These are phyloP conservation scores for Drosophila fulvimacula DNA, from an alignment of 2,888 invertebrate species.

Conservation along the genomic window DNA sequence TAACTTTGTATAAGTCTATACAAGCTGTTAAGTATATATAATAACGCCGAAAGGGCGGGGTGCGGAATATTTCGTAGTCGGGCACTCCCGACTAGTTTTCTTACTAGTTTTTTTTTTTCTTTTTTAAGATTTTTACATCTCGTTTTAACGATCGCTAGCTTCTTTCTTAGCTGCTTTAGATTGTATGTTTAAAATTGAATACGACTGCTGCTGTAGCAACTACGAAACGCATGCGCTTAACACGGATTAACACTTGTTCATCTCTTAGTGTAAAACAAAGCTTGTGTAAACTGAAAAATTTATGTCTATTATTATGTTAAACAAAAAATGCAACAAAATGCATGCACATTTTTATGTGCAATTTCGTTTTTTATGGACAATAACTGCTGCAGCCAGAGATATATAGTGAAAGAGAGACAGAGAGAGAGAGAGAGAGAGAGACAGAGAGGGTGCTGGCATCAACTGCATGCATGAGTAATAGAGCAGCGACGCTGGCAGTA, in stretches of 20 bases:
- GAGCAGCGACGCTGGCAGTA: slow-evolving; percentile 25
- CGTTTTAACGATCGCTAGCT: not conserved
- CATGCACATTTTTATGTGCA: slow-evolving; percentile 42
- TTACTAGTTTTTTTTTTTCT: not conserved
- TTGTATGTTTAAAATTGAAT: slow-evolving; percentile 3
- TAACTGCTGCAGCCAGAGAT: slow-evolving; percentile 26
- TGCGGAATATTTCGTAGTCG: too few relatives aligned
- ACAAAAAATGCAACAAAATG: slow-evolving; percentile 37
- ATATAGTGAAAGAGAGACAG: not conserved
- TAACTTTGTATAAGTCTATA: too few relatives aligned
- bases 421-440: not conserved
- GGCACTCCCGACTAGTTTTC: too few relatives aligned
- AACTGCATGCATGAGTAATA: slow-evolving; percentile 66
- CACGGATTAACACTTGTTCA: slow-evolving; percentile 24
- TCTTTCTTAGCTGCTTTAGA: not conserved
- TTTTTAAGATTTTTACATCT: not conserved
- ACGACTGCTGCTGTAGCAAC: slow-evolving; percentile 1
- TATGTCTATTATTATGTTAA: slow-evolving; percentile 37
- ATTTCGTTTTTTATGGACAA: slow-evolving; percentile 41
- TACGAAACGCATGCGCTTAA: slow-evolving; percentile 14
- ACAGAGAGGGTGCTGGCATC: slow-evolving; percentile 10
- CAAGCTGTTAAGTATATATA: too few relatives aligned
- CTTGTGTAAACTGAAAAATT: slow-evolving; percentile 31
- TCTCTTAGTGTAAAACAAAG: slow-evolving; percentile 25
- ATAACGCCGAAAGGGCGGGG: too few relatives aligned